phyloP scores from a whole-genome alignment of 1,140 invertebrate species.

The Ruditapes philippinarum region DNA sequence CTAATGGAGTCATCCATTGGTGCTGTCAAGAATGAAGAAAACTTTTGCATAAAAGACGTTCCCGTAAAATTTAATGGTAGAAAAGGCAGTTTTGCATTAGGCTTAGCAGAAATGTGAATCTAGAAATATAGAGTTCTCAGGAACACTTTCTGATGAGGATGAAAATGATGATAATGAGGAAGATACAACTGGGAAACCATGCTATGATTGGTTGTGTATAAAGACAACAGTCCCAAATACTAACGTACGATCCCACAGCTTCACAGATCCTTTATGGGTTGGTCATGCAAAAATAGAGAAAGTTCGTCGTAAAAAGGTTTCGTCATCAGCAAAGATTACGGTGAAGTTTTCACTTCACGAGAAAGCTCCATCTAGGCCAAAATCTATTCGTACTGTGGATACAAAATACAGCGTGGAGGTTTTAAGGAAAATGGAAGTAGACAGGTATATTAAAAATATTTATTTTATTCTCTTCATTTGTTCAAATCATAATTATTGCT shows the following conservation, averaged over 20 bases:
- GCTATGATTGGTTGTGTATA: conserved; percentile 51
- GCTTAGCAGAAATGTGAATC: conserved; percentile 38
- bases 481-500: no score
- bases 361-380: not conserved
- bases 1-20: conserved; percentile 72
- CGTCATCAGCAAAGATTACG: not conserved
- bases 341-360: conserved; percentile 30
- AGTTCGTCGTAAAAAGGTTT: conserved; percentile 14
- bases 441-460: conserved; percentile 49
- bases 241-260: not conserved
- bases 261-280: not conserved
- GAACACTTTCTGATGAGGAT: conserved; percentile 31
- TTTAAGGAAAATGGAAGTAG: conserved; percentile 56
- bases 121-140: conserved; percentile 64
- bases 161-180: not conserved
- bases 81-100: conserved; percentile 56
- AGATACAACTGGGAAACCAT: not conserved
- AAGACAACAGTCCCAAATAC: conserved; percentile 3
- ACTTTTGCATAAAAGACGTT: conserved; percentile 53
- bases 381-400: not conserved
- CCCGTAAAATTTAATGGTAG: conserved; percentile 19
- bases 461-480: no score
- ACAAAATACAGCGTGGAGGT: conserved; percentile 38
- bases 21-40: conserved; percentile 55
- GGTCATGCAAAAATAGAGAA: conserved; percentile 3